Percentiles rank a stretch among this genome's conserved stretches.
These are phyloP conservation scores for Coregonus ussuriensis DNA, from an alignment of 2,797 vertebrate genomes.

Conservation along the genomic window DNA sequence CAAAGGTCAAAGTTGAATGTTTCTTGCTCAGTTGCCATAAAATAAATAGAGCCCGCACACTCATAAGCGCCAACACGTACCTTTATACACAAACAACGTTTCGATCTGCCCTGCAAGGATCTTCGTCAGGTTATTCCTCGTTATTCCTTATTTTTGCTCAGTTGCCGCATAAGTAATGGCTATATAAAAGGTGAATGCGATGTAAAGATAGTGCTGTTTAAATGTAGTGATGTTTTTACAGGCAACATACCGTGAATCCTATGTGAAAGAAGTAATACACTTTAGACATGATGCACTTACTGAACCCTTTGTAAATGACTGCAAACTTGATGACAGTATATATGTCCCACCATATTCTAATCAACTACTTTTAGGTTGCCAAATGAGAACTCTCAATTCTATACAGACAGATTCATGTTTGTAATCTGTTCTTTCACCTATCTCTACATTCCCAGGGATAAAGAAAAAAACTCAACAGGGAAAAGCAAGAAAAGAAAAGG, in stretches of 20 bases:
- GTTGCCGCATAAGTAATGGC: too few relatives aligned
- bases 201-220: too few relatives aligned
- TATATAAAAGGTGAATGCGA: too few relatives aligned
- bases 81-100: too few relatives aligned
- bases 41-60: too few relatives aligned
- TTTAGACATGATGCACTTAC: background rate
- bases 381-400: background rate
- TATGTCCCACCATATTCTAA: background rate
- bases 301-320: background rate
- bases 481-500: constrained; percentile 25
- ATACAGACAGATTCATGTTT: background rate
- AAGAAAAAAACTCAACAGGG: background rate
- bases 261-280: too few relatives aligned
- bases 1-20: too few relatives aligned
- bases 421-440: background rate
- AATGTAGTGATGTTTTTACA: background rate
- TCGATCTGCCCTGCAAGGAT: too few relatives aligned
- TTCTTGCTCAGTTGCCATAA: too few relatives aligned
- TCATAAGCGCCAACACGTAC: too few relatives aligned
- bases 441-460: background rate
- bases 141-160: too few relatives aligned
- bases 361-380: background rate
- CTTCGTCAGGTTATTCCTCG: too few relatives aligned
- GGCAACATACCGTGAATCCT: background rate
- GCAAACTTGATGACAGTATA: background rate